These are phyloP conservation scores for Cordylochernes scorpioides DNA, from an alignment of 2,888 invertebrate species.

Conservation along the genomic window DNA sequence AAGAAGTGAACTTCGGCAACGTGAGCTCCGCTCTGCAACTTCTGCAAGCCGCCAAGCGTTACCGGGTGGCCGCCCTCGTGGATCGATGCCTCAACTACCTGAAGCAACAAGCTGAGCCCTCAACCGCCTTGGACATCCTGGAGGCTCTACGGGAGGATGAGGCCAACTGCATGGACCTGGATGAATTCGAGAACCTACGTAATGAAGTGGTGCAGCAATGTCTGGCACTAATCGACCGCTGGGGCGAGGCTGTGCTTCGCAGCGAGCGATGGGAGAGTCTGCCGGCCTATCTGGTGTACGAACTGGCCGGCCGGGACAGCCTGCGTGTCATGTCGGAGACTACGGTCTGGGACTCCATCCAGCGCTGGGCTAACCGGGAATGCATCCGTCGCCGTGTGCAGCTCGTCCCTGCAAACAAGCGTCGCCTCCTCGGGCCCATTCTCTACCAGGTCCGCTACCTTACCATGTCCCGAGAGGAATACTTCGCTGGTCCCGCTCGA, in stretches of 20 bases:
- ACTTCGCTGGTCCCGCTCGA: slow-evolving; percentile 31
- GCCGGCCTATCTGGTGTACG: slow-evolving; percentile 33
- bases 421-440: slow-evolving; percentile 28
- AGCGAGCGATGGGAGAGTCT: slow-evolving; percentile 33
- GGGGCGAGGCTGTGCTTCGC: slow-evolving; percentile 29
- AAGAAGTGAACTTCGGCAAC: slow-evolving; percentile 33
- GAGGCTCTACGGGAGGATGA: slow-evolving; percentile 20
- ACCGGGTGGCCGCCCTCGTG: slow-evolving; percentile 38
- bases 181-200: slow-evolving; percentile 22
- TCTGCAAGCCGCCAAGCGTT: slow-evolving; percentile 43
- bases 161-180: background rate
- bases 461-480: slow-evolving; percentile 35
- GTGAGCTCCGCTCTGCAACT: slow-evolving; percentile 38
- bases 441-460: slow-evolving; percentile 38
- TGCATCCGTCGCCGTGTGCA: slow-evolving; percentile 29
- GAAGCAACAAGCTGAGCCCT: slow-evolving; percentile 33
- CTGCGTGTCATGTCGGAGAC: slow-evolving; percentile 35
- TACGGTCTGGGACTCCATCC: slow-evolving; percentile 31
- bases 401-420: slow-evolving; percentile 27
- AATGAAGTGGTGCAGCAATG: slow-evolving; percentile 38
- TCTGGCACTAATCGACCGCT: slow-evolving; percentile 32
- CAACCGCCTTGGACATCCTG: slow-evolving; percentile 37
- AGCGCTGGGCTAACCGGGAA: slow-evolving; percentile 32
- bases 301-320: slow-evolving; percentile 38
- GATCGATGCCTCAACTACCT: slow-evolving; percentile 38